Conservation (phyloP, 2,113 vertebrate species). For the Seriola rivoliana region DNA sequence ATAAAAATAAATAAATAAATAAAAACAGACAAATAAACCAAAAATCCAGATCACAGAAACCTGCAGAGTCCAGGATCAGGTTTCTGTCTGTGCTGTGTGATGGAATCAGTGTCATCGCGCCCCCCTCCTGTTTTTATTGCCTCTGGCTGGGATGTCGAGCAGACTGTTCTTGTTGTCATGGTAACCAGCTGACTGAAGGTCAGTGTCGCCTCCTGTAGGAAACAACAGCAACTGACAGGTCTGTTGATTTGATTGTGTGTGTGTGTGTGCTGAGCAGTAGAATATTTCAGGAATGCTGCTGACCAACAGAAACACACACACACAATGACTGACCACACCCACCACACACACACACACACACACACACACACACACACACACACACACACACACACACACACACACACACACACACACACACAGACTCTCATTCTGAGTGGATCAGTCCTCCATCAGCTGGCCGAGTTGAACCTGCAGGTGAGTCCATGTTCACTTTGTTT, state of each 20-base stretch:
- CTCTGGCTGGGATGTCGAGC: background rate
- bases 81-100: too few species aligned
- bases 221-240: background rate
- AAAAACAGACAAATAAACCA: too few species aligned
- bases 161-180: constrained; percentile 8
- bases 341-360: constrained; percentile 13
- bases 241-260: too few species aligned
- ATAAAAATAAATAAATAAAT: too few species aligned
- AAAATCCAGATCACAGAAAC: too few species aligned
- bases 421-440: constrained; percentile 12
- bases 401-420: constrained; percentile 40
- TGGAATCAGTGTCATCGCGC: too few species aligned
- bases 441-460: constrained; percentile 34
- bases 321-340: too few species aligned
- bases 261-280: too few species aligned
- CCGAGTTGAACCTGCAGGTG: constrained; percentile 37
- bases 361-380: constrained; percentile 28
- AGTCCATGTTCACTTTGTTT: constrained; percentile 16
- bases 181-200: constrained; percentile 48
- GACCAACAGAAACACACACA: background rate
- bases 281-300: background rate
- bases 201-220: constrained; percentile 51
- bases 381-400: constrained; percentile 26
- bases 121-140: too few species aligned
- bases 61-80: too few species aligned